Percentiles rank a stretch among this genome's conserved stretches.
phyloP scores from a whole-genome alignment of 1,140 invertebrate species.

The Dinoponera quadriceps region DNA sequence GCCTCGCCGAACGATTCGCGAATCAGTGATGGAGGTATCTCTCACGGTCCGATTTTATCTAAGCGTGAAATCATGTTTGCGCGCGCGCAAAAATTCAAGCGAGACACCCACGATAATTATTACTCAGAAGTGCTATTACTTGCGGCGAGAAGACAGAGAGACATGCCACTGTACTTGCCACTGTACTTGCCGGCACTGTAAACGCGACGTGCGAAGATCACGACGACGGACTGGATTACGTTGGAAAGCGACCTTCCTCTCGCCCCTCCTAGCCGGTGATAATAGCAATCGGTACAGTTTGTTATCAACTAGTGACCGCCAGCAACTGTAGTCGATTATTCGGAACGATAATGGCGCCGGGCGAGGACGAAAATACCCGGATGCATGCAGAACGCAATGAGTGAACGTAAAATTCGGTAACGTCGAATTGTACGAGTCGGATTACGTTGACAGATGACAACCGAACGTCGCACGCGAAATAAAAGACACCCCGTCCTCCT shows the following conservation, averaged over 20 bases:
- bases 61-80: neutral
- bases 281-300: neutral
- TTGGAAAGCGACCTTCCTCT: neutral
- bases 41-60: neutral
- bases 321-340: neutral
- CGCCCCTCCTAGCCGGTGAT: neutral
- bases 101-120: neutral
- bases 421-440: too few relatives aligned
- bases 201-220: neutral
- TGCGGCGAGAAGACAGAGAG: neutral
- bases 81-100: too few relatives aligned
- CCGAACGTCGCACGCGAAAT: too few relatives aligned
- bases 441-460: too few relatives aligned
- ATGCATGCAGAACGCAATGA: too few relatives aligned
- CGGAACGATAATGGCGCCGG: neutral
- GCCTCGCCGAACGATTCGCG: neutral
- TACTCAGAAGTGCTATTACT: slow-evolving; percentile 19
- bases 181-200: neutral
- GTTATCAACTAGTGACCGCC: slow-evolving; percentile 1
- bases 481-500: too few relatives aligned
- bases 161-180: neutral
- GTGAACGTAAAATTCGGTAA: too few relatives aligned
- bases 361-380: neutral
- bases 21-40: neutral
- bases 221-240: neutral